A percentile compares a stretch with the other conserved stretches of the same genome.
These are phyloP conservation scores for Leptopilina boulardi DNA, from an alignment of 1,140 invertebrate species.

Conservation along the genomic window DNA sequence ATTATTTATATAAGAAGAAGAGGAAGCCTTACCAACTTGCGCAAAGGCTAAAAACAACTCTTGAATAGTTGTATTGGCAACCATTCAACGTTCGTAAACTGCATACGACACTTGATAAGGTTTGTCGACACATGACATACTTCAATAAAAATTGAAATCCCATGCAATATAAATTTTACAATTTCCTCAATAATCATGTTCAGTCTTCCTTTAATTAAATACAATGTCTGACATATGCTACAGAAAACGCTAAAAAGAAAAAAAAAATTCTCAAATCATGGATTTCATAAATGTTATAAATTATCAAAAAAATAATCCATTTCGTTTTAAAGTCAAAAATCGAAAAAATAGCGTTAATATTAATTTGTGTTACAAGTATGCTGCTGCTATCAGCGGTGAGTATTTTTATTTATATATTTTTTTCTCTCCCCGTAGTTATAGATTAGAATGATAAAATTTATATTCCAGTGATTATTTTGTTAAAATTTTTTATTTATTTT, in stretches of 20 bases:
- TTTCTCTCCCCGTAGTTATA: too few species aligned
- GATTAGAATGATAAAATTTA: too few species aligned
- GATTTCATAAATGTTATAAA: neutral
- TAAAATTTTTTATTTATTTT: too few species aligned
- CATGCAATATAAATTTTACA: neutral
- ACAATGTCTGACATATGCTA: too few species aligned
- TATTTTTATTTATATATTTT: neutral
- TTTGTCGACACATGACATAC: neutral
- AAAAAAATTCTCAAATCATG: neutral
- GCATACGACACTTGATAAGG: neutral
- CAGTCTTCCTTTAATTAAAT: neutral
- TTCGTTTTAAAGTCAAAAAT: neutral
- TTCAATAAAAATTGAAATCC: neutral
- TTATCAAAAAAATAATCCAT: neutral
- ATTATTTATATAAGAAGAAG: constrained; percentile 11
- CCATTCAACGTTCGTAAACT: neutral
- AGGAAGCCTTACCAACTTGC: neutral
- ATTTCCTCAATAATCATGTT: neutral
- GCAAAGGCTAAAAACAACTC: constrained; percentile 9
- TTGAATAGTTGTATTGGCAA: constrained; percentile 2
- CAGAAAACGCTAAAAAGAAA: neutral
- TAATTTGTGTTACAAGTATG: neutral
- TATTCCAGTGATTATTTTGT: too few species aligned
- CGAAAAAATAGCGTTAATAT: neutral
- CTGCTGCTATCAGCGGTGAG: neutral